These are phyloP conservation scores for Bryconaethiops microstoma DNA, from an alignment of 2,797 vertebrate species.

Conservation along the genomic window DNA sequence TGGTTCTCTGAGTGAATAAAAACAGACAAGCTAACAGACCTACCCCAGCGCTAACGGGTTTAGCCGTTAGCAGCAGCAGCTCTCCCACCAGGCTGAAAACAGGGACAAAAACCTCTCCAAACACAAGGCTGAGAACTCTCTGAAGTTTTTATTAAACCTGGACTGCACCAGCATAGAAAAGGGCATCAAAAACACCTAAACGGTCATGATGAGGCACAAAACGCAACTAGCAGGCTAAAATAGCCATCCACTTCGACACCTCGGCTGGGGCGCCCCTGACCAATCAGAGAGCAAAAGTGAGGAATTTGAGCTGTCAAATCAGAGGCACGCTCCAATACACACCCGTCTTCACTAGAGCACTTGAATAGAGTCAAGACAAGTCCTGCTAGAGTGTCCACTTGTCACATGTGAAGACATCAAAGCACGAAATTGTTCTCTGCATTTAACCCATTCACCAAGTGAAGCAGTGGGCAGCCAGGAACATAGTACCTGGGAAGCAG, in stretches of 20 bases:
- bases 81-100: not conserved
- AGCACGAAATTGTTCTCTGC: too few relatives aligned
- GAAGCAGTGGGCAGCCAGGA: too few relatives aligned
- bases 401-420: too few relatives aligned
- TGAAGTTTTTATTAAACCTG: too few relatives aligned
- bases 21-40: not conserved
- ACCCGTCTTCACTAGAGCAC: not conserved
- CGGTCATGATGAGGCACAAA: slow-evolving; percentile 42
- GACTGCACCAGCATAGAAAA: not conserved
- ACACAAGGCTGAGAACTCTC: not conserved
- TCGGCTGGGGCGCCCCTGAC: slow-evolving; percentile 38
- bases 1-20: not conserved
- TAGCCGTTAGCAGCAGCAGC: not conserved
- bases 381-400: too few relatives aligned
- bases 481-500: too few relatives aligned
- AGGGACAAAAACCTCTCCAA: slow-evolving; percentile 9
- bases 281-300: slow-evolving; percentile 50
- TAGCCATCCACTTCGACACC: slow-evolving; percentile 43
- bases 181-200: slow-evolving; percentile 14
- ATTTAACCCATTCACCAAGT: too few relatives aligned
- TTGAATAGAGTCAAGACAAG: too few relatives aligned
- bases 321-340: slow-evolving; percentile 23
- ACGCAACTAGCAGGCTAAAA: slow-evolving; percentile 45
- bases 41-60: not conserved
- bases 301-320: slow-evolving; percentile 62